A percentile compares a stretch with the other conserved stretches of the same genome.
phyloP scores from a whole-genome alignment of 2,113 vertebrate genomes.

The Entelurus aequoreus region DNA sequence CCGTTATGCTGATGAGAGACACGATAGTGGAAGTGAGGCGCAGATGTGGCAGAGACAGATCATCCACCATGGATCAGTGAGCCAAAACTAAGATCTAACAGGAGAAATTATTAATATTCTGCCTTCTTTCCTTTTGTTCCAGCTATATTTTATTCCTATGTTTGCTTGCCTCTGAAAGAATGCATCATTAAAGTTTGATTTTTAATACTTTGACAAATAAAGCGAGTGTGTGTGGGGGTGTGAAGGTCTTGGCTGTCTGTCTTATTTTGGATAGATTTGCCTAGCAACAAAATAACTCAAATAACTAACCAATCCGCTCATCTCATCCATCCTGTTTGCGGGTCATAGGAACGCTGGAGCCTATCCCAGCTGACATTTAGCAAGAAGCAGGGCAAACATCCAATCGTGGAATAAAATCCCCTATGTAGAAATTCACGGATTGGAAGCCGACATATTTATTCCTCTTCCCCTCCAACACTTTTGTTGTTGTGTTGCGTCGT shows the following conservation, averaged over 20 bases:
- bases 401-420: not conserved
- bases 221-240: no score
- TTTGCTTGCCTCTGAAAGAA: slow-evolving; percentile 34
- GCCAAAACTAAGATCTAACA: slow-evolving; percentile 68
- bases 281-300: no score
- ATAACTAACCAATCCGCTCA: no score
- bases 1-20: slow-evolving; percentile 66
- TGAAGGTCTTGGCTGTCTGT: no score
- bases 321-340: no score
- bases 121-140: slow-evolving; percentile 44
- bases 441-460: not conserved
- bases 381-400: not conserved
- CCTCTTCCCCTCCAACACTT: not conserved
- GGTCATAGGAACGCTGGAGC: no score
- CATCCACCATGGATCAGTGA: slow-evolving; percentile 69
- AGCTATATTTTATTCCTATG: slow-evolving; percentile 46
- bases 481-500: not conserved
- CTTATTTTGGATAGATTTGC: no score
- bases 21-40: slow-evolving; percentile 60
- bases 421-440: not conserved
- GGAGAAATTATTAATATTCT: slow-evolving; percentile 52
- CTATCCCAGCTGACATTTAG: not conserved
- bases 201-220: not conserved
- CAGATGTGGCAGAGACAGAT: slow-evolving; percentile 73
- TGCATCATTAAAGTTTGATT: slow-evolving; percentile 13